phyloP scores from a whole-genome alignment of 2,888 invertebrate genomes.

The Acanthoscelides obtectus region DNA sequence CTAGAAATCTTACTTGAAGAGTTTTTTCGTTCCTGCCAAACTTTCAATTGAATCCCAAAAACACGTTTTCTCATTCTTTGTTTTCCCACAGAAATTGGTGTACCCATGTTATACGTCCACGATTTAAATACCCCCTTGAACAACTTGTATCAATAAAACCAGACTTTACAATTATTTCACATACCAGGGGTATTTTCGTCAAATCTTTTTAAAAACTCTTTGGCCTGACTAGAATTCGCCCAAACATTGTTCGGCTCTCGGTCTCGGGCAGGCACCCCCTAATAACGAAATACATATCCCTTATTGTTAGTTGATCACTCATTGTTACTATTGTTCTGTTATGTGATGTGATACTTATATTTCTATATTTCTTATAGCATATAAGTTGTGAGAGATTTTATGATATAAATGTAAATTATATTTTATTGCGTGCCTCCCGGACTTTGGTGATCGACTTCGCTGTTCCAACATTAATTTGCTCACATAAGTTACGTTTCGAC shows the following conservation, averaged over 20 bases:
- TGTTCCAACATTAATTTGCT: not conserved
- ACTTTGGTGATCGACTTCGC: not conserved
- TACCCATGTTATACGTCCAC: no score
- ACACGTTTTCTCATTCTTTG: no score
- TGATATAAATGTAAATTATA: conserved; percentile 33
- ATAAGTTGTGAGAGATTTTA: conserved; percentile 45
- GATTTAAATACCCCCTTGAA: no score
- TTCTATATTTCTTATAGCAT: conserved; percentile 45
- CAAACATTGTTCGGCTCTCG: conserved; percentile 20
- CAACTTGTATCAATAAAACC: no score
- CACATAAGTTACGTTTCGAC: not conserved
- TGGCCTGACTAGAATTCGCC: conserved; percentile 2
- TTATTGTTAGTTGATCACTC: conserved; percentile 49
- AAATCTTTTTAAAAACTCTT: not conserved
- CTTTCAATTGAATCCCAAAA: no score
- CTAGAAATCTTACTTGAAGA: no score
- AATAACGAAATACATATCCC: conserved; percentile 51
- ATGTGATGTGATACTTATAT: conserved; percentile 49
- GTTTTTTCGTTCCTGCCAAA: no score
- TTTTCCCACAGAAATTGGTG: no score
- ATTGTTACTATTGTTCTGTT: conserved; percentile 51
- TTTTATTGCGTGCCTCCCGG: conserved; percentile 16
- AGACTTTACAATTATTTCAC: no score
- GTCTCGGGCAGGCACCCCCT: conserved; percentile 38
- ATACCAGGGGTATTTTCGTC: no score